Conservation (phyloP, 1,140 invertebrate genomes). For the Liolophura sinensis region DNA sequence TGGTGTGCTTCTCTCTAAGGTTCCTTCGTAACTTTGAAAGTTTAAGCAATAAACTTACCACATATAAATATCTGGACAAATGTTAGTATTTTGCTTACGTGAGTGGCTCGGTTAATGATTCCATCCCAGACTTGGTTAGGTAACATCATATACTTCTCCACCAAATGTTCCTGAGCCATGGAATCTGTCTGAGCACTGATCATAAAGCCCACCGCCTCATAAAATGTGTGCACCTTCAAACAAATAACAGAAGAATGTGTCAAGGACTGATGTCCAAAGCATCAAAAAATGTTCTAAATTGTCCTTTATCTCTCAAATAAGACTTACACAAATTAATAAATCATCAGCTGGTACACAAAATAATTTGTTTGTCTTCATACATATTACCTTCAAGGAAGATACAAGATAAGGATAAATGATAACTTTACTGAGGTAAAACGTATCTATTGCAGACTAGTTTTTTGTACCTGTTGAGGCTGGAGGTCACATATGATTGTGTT, state of each 20-base stretch:
- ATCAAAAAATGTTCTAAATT: no score
- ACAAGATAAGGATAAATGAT: no score
- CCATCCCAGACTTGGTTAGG: slow-evolving; percentile 99
- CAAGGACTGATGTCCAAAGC: no score
- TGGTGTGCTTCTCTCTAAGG: no score
- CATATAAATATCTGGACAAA: no score
- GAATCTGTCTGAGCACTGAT: slow-evolving; percentile 93
- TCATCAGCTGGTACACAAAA: no score
- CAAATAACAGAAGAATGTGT: slow-evolving; percentile 4
- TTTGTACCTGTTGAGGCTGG: slow-evolving; percentile 85
- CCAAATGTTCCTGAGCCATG: slow-evolving; percentile 83
- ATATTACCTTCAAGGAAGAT: no score
- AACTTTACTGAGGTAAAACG: not conserved
- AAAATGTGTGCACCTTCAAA: slow-evolving; percentile 96
- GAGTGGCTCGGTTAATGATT: slow-evolving; percentile 94
- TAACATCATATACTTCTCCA: slow-evolving; percentile 96
- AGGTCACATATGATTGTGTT: slow-evolving; percentile 98
- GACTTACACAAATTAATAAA: no score
- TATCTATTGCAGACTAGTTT: slow-evolving; percentile 1
- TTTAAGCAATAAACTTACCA: no score
- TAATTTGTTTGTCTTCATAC: no score
- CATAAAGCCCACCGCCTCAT: slow-evolving; percentile 99
- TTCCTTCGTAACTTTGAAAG: no score
- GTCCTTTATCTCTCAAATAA: no score
- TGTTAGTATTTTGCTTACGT: slow-evolving; percentile 57